These are phyloP conservation scores for Proteles cristata DNA, from an alignment of 2,113 vertebrate genomes.

Conservation along the genomic window DNA sequence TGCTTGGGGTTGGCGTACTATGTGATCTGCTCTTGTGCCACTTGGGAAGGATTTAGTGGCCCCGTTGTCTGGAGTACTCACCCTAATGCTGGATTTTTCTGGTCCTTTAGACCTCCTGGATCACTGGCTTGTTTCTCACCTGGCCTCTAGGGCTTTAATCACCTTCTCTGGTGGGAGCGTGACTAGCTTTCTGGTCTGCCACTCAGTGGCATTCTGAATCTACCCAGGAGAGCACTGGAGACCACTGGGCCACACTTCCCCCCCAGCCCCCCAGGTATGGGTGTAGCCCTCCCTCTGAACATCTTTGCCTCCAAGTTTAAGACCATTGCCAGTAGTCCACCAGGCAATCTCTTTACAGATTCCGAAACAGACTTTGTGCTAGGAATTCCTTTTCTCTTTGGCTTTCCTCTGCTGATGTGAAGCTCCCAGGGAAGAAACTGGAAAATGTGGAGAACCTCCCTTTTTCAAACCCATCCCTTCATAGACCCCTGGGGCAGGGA, in stretches of 20 bases:
- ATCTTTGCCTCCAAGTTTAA: background rate
- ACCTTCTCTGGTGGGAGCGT: background rate
- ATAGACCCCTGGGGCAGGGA: background rate
- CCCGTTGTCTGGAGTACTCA: background rate
- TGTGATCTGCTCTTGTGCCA: background rate
- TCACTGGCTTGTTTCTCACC: background rate
- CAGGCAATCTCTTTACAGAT: background rate
- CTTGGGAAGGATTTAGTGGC: background rate
- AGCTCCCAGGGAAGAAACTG: background rate
- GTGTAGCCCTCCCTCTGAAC: background rate
- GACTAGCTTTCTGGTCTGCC: background rate
- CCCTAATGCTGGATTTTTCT: background rate
- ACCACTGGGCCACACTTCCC: background rate
- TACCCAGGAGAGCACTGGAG: background rate
- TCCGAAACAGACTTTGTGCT: background rate
- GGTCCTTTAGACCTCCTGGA: background rate
- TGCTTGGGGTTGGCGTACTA: background rate
- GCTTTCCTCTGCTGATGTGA: background rate
- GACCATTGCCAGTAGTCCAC: background rate
- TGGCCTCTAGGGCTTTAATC: background rate
- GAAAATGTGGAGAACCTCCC: background rate
- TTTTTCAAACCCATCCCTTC: background rate
- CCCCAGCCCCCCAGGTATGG: rapidly evolving
- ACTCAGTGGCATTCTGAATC: background rate
- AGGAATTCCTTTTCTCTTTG: background rate